These are phyloP conservation scores for Eudasyphora cyanicolor DNA, from an alignment of 2,888 invertebrate genomes.

Conservation along the genomic window DNA sequence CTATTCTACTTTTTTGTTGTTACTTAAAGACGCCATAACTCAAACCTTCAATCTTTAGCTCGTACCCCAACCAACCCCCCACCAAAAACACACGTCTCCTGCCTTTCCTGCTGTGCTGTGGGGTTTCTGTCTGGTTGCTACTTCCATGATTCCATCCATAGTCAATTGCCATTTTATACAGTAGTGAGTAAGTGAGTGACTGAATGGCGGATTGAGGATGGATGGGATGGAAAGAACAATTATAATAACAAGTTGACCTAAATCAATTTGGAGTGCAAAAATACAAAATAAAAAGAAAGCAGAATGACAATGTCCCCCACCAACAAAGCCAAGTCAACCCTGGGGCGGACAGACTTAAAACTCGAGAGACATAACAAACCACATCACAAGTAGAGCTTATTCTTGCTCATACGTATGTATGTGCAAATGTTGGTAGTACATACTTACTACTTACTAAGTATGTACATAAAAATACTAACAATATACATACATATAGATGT, in stretches of 20 bases:
- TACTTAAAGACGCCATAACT: background rate
- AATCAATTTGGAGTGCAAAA: constrained; percentile 69
- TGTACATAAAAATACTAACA: too few relatives aligned
- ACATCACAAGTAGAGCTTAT: background rate
- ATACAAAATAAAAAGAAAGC: constrained; percentile 50
- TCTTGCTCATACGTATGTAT: background rate
- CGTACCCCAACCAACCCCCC: too few relatives aligned
- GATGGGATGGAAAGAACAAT: constrained; percentile 41
- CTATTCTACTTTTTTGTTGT: background rate
- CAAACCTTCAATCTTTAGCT: background rate
- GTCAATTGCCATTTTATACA: constrained; percentile 28
- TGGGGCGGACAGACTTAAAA: background rate
- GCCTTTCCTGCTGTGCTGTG: background rate
- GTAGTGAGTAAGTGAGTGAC: too few relatives aligned
- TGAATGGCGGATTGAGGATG: constrained; percentile 43
- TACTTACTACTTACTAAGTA: constrained; percentile 42
- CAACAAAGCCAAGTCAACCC: background rate
- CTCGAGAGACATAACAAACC: background rate
- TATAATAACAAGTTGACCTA: constrained; percentile 73
- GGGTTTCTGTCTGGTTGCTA: background rate
- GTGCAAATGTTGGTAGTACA: background rate
- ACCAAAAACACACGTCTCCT: too few relatives aligned
- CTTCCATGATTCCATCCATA: constrained; percentile 8
- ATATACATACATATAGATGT: constrained; percentile 64
- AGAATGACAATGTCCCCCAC: constrained; percentile 12